A percentile compares a stretch with the other conserved stretches of the same genome.
Evolutionary conservation across 2,888 invertebrate species (phyloP).

Genomic region (Gastrophysa polygoni): DNA sequence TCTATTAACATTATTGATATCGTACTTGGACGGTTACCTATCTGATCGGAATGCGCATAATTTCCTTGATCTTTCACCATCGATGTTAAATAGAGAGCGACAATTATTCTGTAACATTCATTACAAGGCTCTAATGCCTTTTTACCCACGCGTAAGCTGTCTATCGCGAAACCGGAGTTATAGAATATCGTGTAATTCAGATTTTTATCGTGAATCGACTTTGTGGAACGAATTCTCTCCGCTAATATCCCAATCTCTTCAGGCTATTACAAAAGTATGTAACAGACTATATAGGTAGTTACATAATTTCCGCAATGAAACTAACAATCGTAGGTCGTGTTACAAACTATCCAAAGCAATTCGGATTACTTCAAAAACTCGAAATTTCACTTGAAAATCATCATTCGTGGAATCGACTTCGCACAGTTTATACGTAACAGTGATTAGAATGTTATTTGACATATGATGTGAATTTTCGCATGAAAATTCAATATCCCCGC

Average conservation of each 20-base stretch:
- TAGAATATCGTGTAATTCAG: slow-evolving; percentile 16
- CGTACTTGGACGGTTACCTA: no score
- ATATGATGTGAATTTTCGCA: slow-evolving; percentile 3
- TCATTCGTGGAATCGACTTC: no score
- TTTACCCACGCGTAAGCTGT: slow-evolving; percentile 17
- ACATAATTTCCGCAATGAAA: no score
- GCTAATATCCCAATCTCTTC: slow-evolving; percentile 1
- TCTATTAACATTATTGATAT: no score
- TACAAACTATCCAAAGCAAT: no score
- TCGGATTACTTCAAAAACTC: no score
- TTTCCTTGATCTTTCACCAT: slow-evolving; percentile 9
- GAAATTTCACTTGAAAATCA: no score
- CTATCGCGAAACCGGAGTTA: slow-evolving; percentile 10
- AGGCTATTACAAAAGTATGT: no score
- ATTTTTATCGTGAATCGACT: slow-evolving; percentile 3
- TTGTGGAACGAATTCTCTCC: not conserved
- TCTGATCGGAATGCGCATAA: not conserved
- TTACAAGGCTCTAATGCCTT: slow-evolving; percentile 3
- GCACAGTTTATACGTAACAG: no score
- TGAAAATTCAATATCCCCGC: slow-evolving; percentile 6
- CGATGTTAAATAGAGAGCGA: slow-evolving; percentile 13
- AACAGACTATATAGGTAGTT: no score
- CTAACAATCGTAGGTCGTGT: no score
- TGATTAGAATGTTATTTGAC: slow-evolving; percentile 10
- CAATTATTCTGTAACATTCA: slow-evolving; percentile 20